These are phyloP conservation scores for Grammomys surdaster DNA, from an alignment of 2,113 vertebrate species.

Conservation along the genomic window DNA sequence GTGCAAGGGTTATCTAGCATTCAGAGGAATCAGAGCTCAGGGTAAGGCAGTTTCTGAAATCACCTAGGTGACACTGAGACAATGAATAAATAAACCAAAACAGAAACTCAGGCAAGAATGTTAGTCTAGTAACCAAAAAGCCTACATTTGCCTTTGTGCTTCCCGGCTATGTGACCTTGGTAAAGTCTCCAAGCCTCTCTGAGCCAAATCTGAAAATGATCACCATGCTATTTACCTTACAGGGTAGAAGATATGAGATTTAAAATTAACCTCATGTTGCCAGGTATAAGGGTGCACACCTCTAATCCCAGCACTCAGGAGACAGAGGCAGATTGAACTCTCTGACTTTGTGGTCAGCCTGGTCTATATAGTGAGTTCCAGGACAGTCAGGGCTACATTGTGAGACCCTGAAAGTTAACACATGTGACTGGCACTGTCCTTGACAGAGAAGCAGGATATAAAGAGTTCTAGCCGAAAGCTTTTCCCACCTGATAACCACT, in stretches of 20 bases:
- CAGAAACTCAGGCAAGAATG: neutral
- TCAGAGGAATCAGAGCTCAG: accelerated
- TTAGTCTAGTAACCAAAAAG: neutral
- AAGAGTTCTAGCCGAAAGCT: neutral
- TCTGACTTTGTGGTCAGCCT: neutral
- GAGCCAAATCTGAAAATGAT: neutral
- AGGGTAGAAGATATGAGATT: neutral
- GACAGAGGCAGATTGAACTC: neutral
- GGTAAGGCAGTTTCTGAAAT: neutral
- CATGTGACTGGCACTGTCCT: neutral
- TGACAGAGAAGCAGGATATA: neutral
- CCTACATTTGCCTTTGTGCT: neutral
- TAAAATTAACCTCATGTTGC: neutral
- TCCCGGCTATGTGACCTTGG: neutral
- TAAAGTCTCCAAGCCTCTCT: neutral
- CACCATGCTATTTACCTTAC: neutral
- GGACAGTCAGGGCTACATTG: neutral
- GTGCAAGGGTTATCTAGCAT: neutral
- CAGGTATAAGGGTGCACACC: neutral
- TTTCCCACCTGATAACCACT: neutral
- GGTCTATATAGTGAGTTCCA: neutral
- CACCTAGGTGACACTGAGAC: neutral
- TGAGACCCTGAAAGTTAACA: neutral
- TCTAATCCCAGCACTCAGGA: neutral
- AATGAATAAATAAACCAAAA: neutral